Evolutionary conservation across 2,113 vertebrate species (phyloP), one percentile per base, ranked within the genome.

Genomic region (Syngnathus typhle): DNA sequence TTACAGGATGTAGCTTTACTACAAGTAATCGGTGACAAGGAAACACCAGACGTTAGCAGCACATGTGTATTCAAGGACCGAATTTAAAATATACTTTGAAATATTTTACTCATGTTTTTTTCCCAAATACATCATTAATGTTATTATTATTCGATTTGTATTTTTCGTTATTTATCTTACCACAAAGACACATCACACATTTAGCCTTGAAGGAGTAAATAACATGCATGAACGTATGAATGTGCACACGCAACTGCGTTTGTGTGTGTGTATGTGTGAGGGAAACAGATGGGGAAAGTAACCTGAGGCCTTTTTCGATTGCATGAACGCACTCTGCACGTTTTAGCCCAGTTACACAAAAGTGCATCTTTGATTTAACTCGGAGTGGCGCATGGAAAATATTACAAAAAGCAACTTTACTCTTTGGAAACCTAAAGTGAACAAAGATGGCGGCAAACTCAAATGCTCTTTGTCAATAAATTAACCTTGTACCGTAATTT

Each of bases 241-340:
- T 65, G 52, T 64, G 46, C 63, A 37, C 15, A 21, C 37, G 36
- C 18, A 56, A 4, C 9, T 43, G 41, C 12, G 41, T 4, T 9
- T 12, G 41, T 12, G 41, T 60, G 55, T 36, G 55, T 16, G 54
- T 47, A 7, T 5, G 12, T 36, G 55, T 7, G 7, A 13, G 37
- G 59, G 59, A 76, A 76, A 75, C 87, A 89, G 88, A 86, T 89
- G 88, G 85, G 69, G 61, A 37, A 70, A 66, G 82, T 58, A 18
- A 58, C 88, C 79, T 65, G 77, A 80, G 84, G 84, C 81, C 62
- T 70, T 36, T 15, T 75, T 67, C 72, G 79, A 83, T 85, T 69
- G 79, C 84, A 83, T 87, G 86, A 84, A 73, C 73, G 78, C 82
- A 77, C 66, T 62, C 73, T 56, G 49, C 68, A 71, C 71, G 19